Conservation (phyloP, 2,797 vertebrate species). For the Podarcis siculus region DNA sequence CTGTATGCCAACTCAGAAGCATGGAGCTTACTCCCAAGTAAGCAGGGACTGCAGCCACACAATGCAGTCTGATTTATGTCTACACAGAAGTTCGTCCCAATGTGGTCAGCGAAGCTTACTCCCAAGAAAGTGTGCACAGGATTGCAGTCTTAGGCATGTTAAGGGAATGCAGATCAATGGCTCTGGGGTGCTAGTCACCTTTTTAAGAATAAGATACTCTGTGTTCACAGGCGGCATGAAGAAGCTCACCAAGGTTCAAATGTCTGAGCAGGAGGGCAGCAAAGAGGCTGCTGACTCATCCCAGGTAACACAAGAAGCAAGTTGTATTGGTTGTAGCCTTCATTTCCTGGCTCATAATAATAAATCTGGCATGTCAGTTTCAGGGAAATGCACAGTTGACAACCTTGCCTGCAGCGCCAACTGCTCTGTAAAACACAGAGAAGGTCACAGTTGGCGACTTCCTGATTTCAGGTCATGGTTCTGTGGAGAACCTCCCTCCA, state of each 20-base stretch:
- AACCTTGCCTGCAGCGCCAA: conserved; percentile 57
- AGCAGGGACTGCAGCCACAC: background rate
- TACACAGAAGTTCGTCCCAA: background rate
- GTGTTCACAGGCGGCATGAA: too few relatives aligned
- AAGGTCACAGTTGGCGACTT: conserved; percentile 63
- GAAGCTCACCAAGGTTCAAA: fast-evolving
- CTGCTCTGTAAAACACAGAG: conserved; percentile 53
- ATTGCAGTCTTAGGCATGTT: background rate
- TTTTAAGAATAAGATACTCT: background rate
- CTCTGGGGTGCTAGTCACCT: too few relatives aligned
- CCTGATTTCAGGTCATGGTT: conserved; percentile 49
- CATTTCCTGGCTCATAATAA: background rate
- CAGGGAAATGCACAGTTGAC: conserved; percentile 51
- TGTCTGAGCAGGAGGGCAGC: background rate
- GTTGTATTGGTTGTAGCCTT: background rate
- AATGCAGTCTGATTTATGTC: background rate
- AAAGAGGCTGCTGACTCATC: background rate
- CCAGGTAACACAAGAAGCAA: background rate
- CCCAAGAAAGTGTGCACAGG: background rate
- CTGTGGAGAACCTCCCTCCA: conserved; percentile 59
- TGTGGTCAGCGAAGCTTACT: background rate
- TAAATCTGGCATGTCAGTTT: conserved; percentile 52
- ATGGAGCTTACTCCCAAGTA: background rate
- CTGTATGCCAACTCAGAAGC: too few relatives aligned
- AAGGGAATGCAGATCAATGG: too few relatives aligned